Percentiles rank a stretch among this genome's conserved stretches.
Conservation (phyloP, 2,113 vertebrate species). For the Taxidea taxus region DNA sequence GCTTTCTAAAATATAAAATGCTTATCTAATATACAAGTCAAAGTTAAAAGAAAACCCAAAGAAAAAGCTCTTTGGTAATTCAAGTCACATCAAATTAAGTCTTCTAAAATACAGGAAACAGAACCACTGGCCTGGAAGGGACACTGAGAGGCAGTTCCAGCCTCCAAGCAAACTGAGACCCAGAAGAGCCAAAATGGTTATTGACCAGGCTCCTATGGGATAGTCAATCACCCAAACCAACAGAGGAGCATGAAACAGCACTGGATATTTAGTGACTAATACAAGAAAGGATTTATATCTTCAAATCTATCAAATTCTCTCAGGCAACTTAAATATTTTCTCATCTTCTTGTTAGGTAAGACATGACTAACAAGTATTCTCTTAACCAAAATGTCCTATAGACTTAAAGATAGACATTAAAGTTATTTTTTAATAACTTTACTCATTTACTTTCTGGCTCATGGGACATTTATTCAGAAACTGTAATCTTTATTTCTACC, state of each 20-base stretch:
- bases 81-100: neutral
- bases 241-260: neutral
- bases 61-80: conserved; percentile 26
- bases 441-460: neutral
- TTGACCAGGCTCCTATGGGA: neutral
- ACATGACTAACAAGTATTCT: neutral
- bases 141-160: neutral
- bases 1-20: conserved; percentile 33
- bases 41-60: conserved; percentile 26
- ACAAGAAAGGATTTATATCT: neutral
- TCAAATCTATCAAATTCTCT: neutral
- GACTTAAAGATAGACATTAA: neutral
- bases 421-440: neutral
- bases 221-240: neutral
- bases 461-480: neutral
- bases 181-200: neutral
- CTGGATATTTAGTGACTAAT: neutral
- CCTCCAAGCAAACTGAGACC: neutral
- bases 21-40: neutral
- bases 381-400: neutral
- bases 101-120: neutral
- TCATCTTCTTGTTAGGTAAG: neutral
- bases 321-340: neutral
- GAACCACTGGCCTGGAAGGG: neutral
- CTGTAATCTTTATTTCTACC: neutral